Base-by-base conservation (phyloP, 2,113 vertebrate genomes). In the Pandion haliaetus region DNA sequence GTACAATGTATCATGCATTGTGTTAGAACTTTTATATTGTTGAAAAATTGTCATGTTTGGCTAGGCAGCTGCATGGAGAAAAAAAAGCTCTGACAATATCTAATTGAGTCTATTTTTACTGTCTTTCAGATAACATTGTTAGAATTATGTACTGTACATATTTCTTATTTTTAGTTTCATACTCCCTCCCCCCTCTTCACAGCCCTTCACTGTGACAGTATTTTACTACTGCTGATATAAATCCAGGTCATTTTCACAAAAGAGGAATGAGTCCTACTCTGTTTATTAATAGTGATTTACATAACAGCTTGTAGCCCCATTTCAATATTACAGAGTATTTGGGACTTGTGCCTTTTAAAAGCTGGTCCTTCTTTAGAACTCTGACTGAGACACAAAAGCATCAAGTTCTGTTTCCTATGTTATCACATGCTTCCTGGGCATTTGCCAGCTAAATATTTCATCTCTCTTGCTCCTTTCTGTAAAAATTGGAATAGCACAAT, bases 31-130 rank as follows among this genome's bases (percentile, higher is more conserved):
- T 98, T 96, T 94, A 98, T 94, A 97, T 98, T 98, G 97, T 98
- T 98, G 97, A 98, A 97, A 98, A 98, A 98, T 98, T 98, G 98
- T 98, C 98, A 98, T 98, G 98, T 98, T 98, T 97, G 98, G 97
- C 97, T 98, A 98, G 96, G 98, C 98, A 98, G 98, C 98, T 98
- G 98, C 96, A 98, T 67, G 93, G 96, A 98, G 98, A 96, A 96
- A 98, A 98, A 96, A 97, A 98, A 98, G 97, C 97, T 97, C 98
- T 98, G 97, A 98, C 98, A 98, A 98, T 98, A 96, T 98, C 95
- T 98, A 98, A 98, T 98, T 98, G 98, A 98, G 98, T 97, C 98
- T 98, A 98, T 98, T 98, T 98, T 98, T 98, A 95, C 97, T 95
- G 95, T 96, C 93, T 98, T 98, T 98, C 94, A 97, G 94, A 98